A percentile compares a stretch with the other conserved stretches of the same genome.
Conservation (phyloP, 2,113 vertebrate species). For the Macaca nemestrina region DNA sequence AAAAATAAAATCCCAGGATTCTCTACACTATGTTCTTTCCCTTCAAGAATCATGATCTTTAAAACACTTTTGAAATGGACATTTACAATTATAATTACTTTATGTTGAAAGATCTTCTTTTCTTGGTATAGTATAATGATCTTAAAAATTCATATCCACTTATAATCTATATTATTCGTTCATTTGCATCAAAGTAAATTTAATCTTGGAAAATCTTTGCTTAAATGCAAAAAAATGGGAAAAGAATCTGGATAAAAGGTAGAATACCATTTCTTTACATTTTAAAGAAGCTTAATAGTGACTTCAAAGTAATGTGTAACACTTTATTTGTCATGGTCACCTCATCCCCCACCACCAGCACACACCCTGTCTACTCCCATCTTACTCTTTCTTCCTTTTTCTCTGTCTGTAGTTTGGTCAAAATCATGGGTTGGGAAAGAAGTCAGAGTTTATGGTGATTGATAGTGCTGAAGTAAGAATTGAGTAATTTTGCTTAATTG, state of each 20-base stretch:
- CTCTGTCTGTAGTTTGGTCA: not conserved
- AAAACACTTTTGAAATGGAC: not conserved
- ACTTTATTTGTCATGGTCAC: not conserved
- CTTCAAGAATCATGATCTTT: not conserved
- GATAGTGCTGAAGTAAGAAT: not conserved
- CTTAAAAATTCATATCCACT: not conserved
- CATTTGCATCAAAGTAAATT: not conserved
- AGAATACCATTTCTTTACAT: not conserved
- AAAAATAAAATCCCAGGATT: slow-evolving; percentile 21
- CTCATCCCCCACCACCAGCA: fast-evolving
- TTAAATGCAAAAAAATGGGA: not conserved
- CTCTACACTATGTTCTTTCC: not conserved
- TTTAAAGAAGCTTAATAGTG: not conserved
- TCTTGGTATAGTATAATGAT: not conserved
- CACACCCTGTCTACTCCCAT: not conserved
- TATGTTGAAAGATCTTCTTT: not conserved
- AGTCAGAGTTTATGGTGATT: not conserved
- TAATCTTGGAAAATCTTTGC: not conserved
- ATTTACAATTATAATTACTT: slow-evolving; percentile 1
- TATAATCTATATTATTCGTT: not conserved
- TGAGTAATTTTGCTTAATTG: not conserved
- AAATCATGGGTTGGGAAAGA: not conserved
- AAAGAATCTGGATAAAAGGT: not conserved
- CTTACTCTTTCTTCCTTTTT: not conserved
- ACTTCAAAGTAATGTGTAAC: not conserved